Percentiles rank a stretch among this genome's conserved stretches.
Conservation (phyloP, 2,113 vertebrate species). For the Acanthochromis polyacanthus region DNA sequence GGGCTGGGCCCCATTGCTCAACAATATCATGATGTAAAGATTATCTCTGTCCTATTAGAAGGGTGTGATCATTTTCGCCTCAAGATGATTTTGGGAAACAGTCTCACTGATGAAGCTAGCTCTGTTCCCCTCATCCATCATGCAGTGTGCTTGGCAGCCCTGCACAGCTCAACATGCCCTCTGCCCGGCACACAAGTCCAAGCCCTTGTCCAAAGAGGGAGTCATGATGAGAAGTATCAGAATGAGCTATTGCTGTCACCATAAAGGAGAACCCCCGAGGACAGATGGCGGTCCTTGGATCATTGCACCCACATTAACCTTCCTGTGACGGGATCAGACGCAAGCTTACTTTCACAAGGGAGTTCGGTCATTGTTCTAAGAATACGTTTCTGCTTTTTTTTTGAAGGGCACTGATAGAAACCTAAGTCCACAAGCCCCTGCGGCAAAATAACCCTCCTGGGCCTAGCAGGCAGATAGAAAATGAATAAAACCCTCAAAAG, state of each 20-base stretch:
- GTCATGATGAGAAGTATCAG: conserved; percentile 55
- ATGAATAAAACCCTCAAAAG: conserved; percentile 45
- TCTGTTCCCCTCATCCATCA: conserved; percentile 65
- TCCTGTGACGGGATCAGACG: conserved; percentile 52
- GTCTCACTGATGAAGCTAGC: conserved; percentile 1
- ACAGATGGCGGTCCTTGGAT: conserved; percentile 57
- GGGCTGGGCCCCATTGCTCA: background rate
- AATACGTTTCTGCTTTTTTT: conserved; percentile 58
- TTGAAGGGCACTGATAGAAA: conserved; percentile 32
- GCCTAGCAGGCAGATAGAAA: conserved; percentile 34
- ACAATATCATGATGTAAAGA: background rate
- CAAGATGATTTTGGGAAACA: background rate
- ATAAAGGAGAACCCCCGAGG: conserved; percentile 56
- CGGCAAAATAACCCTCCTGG: conserved; percentile 31
- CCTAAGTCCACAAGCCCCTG: conserved; percentile 14
- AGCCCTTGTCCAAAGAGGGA: conserved; percentile 61
- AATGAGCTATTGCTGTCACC: conserved; percentile 72
- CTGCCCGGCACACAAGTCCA: conserved; percentile 46
- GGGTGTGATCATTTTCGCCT: background rate
- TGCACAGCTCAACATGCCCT: conserved; percentile 41
- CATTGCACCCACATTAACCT: conserved; percentile 70
- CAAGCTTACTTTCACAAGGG: conserved; percentile 48
- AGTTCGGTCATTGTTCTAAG: conserved; percentile 61
- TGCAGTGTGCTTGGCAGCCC: conserved; percentile 10
- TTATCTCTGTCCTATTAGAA: background rate